These are phyloP conservation scores for Sarcophaga peregrina DNA, from an alignment of 1,140 invertebrate species.

Conservation along the genomic window DNA sequence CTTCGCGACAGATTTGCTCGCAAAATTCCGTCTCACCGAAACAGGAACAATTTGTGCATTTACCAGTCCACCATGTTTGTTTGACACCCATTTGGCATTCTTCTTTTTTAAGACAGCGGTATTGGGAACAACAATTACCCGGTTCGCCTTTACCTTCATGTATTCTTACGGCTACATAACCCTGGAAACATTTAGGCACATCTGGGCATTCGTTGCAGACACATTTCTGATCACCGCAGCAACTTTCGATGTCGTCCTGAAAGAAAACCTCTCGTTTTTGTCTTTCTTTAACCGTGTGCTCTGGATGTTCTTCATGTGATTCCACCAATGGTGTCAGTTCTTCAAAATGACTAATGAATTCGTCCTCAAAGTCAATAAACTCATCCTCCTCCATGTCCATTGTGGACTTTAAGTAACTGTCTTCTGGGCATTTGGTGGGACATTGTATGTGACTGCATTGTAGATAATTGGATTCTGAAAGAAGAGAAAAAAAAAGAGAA, in stretches of 20 bases:
- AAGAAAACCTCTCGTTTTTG: background rate
- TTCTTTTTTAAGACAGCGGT: conserved; percentile 48
- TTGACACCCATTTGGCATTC: conserved; percentile 40
- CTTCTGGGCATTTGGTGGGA: background rate
- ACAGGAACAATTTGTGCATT: conserved; percentile 52
- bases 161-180: conserved; percentile 49
- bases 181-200: conserved; percentile 42
- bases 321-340: background rate
- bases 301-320: conserved; percentile 33
- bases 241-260: conserved; percentile 32
- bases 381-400: conserved; percentile 4
- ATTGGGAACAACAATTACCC: conserved; percentile 54
- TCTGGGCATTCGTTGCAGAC: conserved; percentile 48
- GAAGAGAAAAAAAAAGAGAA: background rate
- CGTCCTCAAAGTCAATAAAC: conserved; percentile 17
- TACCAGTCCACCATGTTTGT: conserved; percentile 43
- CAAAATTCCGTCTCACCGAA: conserved; percentile 45
- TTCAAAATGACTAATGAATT: background rate
- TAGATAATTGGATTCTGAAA: conserved; percentile 6
- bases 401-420: conserved; percentile 26
- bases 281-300: conserved; percentile 36
- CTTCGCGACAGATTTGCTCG: conserved; percentile 33
- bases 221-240: conserved; percentile 45
- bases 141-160: conserved; percentile 47
- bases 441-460: conserved; percentile 10